Conservation (phyloP, 2,888 invertebrate species). For the Dimorphilus gyrociliatus region DNA sequence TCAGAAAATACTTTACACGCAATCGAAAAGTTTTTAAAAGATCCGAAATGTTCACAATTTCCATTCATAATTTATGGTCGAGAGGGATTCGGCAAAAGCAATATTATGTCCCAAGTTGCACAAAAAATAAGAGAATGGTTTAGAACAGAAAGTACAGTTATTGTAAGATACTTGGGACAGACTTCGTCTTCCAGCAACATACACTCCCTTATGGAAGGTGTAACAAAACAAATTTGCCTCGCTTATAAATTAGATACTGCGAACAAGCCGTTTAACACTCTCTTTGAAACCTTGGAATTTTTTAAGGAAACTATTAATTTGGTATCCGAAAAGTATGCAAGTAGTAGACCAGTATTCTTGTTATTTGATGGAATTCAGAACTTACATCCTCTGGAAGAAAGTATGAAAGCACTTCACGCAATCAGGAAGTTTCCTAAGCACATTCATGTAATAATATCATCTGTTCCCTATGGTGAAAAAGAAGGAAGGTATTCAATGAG, state of each 20-base stretch:
- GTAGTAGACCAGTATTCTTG: slow-evolving; percentile 8
- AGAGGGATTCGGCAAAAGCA: slow-evolving; percentile 7
- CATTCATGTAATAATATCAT: slow-evolving; percentile 10
- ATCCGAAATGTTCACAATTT: slow-evolving; percentile 6
- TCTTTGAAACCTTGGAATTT: slow-evolving; percentile 6
- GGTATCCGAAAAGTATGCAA: slow-evolving; percentile 7
- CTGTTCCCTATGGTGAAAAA: slow-evolving; percentile 4
- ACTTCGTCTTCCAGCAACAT: slow-evolving; percentile 6
- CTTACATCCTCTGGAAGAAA: slow-evolving; percentile 9
- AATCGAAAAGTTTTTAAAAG: slow-evolving; percentile 7
- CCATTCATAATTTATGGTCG: slow-evolving; percentile 10
- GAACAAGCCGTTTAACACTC: too few species aligned
- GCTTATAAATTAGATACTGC: slow-evolving; percentile 8
- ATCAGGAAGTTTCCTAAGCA: slow-evolving; percentile 8
- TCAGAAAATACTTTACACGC: slow-evolving; percentile 3
- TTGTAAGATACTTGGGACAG: slow-evolving; percentile 8
- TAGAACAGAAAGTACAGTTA: slow-evolving; percentile 5
- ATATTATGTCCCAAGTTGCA: slow-evolving; percentile 6
- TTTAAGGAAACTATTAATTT: slow-evolving; percentile 6
- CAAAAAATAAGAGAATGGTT: slow-evolving; percentile 6
- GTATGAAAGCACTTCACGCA: slow-evolving; percentile 9
- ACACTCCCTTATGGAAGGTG: slow-evolving; percentile 5
- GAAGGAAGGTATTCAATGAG: too few species aligned
- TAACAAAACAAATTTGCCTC: slow-evolving; percentile 10
- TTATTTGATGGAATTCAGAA: slow-evolving; percentile 10